Evolutionary conservation across 2,113 vertebrate species (phyloP), one percentile per base, ranked within the genome.

Genomic region (Podarcis cretensis): DNA sequence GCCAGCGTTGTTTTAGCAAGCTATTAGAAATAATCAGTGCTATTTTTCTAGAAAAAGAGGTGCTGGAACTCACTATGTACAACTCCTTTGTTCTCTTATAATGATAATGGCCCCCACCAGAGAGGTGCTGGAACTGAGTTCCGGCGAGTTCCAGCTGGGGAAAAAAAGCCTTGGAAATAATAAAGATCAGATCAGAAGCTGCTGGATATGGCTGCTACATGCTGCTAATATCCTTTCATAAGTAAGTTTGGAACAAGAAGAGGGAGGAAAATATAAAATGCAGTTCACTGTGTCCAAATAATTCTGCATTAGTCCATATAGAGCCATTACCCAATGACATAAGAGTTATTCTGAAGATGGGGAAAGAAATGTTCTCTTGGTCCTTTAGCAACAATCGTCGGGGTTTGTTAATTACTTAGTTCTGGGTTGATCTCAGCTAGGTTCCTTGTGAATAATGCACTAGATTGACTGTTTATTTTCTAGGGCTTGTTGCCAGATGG

Each of bases 381-480:
- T 89, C 79, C 59, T 81, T 63, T 76, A 54, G 84, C 88, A 78
- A 92, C 88, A 93, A 93, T 87, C 84, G 89, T 92, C 84, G 30
- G 3, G 37, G 75, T 93, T 79, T 89, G 78, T 74, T 43, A 92
- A 96, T 94, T 94, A 89, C 92, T 94, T 95, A 78, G 92, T 87
- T 94, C 93, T 93, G 83, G 95, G 92, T 95, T 94, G 89, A 94
- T 95, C 92, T 84, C 43, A 94, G 94, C 94, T 9, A 27, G 76
- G 91, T 92, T 95, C 91, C 82, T 91, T 94, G 79, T 92, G 82
- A 91, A 92, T 88, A 94, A 95, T 93, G 82, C 91, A 94, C 81
- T 90, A 95, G 77, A 89, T 90, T 94, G 91, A 82, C 37, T 96
- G 85, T 96, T 90, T 97, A 87, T 95, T 96, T 96, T 94, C 90